Evolutionary conservation across 2,888 invertebrate species (phyloP), one percentile per base, ranked within the genome.

Genomic region (Drosophila acutilabella): DNA sequence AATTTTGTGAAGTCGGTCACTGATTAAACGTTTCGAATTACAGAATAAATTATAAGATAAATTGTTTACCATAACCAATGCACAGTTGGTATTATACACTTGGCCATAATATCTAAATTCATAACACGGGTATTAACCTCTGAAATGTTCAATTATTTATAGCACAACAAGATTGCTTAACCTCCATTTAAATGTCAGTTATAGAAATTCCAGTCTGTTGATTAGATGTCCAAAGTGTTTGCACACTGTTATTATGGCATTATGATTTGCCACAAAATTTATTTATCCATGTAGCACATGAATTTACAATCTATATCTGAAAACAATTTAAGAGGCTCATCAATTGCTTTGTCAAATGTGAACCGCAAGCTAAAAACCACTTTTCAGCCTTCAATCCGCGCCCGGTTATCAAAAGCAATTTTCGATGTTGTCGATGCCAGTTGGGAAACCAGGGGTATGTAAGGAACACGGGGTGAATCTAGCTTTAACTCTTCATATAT

Each of bases 341-440:
- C 82, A 83, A 87, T 83, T 83, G 87, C 82, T 72, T 80, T 84
- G 89, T 87, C 88, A 89, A 89, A 78, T 70, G 67, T 75, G 60
- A 82, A 83, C 87, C 70, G 61, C 78, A 65, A 79, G 79, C 79
- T 61, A 68, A 89, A 83, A 89, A 74, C 80, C 76, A 88, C 88
- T 75, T 85, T 82, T 88, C 83, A 88, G 80, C 60, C 68, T 68
- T 66, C 71, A 66, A 82, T 80, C 66, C 75, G 70, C 82, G 70
- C 66, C 83, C 82, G 87, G 88, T 81, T 81, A 85, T 81, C 81
- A 80, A 82, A 79, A 86, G 87, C 71, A 82, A 82, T 88, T 86
- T 88, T 76, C 68, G 52, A 68, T 61, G 11, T 51, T 45, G 56
- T 45, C 45, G 45, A 36, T 14, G 56, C 6, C 5, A 13, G 40